A percentile compares a stretch with the other conserved stretches of the same genome.
These are phyloP conservation scores for Diarsia rubi DNA, from an alignment of 2,888 invertebrate genomes.

Conservation along the genomic window DNA sequence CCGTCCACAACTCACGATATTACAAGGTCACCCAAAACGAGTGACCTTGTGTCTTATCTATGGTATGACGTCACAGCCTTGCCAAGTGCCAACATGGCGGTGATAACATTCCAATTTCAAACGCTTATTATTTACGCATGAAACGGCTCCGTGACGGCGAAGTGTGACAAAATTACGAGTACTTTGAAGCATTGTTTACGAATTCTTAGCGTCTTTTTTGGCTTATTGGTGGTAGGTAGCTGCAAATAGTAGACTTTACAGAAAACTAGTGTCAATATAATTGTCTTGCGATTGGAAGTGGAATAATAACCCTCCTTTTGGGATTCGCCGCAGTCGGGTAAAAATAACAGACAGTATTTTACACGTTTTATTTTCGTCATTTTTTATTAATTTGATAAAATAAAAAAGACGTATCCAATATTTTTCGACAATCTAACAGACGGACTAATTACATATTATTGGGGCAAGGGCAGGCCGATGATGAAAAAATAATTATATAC, in stretches of 20 bases:
- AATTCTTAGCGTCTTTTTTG: not conserved
- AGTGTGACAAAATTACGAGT: constrained; percentile 32
- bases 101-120: constrained; percentile 60
- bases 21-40: constrained; percentile 39
- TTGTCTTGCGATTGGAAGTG: not conserved
- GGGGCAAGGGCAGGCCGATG: too few relatives aligned
- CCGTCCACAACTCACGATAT: constrained; percentile 22
- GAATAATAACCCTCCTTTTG: too few relatives aligned
- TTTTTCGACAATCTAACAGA: too few relatives aligned
- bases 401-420: too few relatives aligned
- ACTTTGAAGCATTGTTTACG: constrained; percentile 14
- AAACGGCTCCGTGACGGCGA: constrained; percentile 13
- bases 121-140: constrained; percentile 53
- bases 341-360: not conserved
- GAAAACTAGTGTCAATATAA: not conserved
- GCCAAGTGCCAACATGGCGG: constrained; percentile 31
- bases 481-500: too few relatives aligned
- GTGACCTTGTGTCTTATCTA: constrained; percentile 60
- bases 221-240: not conserved
- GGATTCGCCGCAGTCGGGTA: too few relatives aligned
- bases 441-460: too few relatives aligned
- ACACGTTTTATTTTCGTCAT: too few relatives aligned
- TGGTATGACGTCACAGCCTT: constrained; percentile 51
- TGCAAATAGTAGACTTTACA: not conserved
- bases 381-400: too few relatives aligned